phyloP scores from a whole-genome alignment of 1,140 invertebrate genomes.

The Trichonephila inaurata region DNA sequence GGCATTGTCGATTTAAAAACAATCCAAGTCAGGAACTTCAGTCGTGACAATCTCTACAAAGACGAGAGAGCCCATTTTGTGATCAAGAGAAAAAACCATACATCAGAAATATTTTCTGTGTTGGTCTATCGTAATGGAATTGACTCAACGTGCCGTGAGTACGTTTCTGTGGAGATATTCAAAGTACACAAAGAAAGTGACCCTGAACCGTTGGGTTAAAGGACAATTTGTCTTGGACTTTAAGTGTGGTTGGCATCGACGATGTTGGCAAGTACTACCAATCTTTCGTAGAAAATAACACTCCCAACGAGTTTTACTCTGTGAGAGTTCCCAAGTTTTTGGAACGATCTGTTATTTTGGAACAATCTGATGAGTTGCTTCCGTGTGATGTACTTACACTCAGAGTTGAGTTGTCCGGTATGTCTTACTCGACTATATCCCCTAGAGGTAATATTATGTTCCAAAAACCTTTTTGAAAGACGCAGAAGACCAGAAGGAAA shows the following conservation, averaged over 20 bases:
- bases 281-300: not conserved
- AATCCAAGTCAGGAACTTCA: too few species aligned
- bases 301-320: not conserved
- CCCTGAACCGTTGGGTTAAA: too few species aligned
- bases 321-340: not conserved
- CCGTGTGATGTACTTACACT: not conserved
- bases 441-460: not conserved
- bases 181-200: not conserved
- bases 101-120: not conserved
- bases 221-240: not conserved
- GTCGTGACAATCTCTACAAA: too few species aligned
- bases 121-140: not conserved
- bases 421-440: not conserved
- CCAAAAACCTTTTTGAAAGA: too few species aligned
- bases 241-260: not conserved
- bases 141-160: not conserved
- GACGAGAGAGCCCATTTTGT: too few species aligned
- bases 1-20: too few species aligned
- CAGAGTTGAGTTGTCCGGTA: not conserved
- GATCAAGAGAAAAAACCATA: too few species aligned
- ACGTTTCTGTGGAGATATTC: not conserved
- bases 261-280: not conserved
- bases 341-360: not conserved
- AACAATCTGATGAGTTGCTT: not conserved
- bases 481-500: too few species aligned